Base-by-base conservation (phyloP, 30 jellyfish, hydroid and myxozoan species). In the Kudoa iwatai region DNA sequence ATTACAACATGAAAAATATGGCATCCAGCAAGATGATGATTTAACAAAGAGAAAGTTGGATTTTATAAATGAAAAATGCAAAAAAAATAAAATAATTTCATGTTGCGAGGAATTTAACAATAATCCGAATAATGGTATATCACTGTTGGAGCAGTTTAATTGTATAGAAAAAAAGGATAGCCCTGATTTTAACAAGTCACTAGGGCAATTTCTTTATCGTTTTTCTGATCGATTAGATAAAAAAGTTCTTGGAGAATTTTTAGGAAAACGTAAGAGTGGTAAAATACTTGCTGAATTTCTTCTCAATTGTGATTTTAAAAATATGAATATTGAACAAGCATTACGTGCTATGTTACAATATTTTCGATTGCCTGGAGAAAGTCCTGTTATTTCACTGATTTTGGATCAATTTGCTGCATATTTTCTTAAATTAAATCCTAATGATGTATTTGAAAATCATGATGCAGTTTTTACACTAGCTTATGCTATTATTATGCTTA, bases 391-490 rank as follows among this genome's bases (percentile, higher is more conserved):
- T 18, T 53, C 88, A 0, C 47, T 63, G 21, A 79, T 79, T 24
- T 25, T 79, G 21, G 98, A 79, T 42, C 86, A 79, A 21, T 79
- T 79, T 32, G 57, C 88, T 17, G 67, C 51, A 2, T 25, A 26
- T 9, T 79, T 62, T 34, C 62, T 57, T 49, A 87, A 48, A 24
- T 50, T 24, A 30, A 79, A 64, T 40, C 49, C 59, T 4, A 62
- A 39, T 4, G 55, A 68, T 32, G 77, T 81, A 30, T 79, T 33
- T 45, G 84, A 82, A 17, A 79, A 79, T 43, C 53, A 68, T 6
- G 98, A 79, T 49, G 83, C 98, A 0, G 98, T 66, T 0, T 79
- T 79, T 40, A 79, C 98, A 9, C 25, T 79, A 65, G 84, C 86
- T 0, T 79, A 79, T 44, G 98, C 98, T 0, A 53, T 64, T 41